Evolutionary conservation across 2,113 vertebrate genomes (phyloP).

Genomic region (Dascyllus trimaculatus): DNA sequence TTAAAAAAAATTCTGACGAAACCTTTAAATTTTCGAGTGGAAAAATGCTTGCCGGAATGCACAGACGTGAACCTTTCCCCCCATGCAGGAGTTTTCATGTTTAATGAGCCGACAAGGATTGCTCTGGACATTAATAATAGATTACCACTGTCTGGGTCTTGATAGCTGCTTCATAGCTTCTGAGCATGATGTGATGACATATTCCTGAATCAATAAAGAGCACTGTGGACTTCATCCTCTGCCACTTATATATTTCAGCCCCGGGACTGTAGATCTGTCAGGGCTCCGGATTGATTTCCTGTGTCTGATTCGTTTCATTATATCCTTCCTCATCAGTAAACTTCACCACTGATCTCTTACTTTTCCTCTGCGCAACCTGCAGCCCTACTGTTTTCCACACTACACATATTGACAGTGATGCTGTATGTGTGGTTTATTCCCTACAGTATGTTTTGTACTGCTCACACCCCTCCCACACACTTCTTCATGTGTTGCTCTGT

Average conservation of each 20-base stretch:
- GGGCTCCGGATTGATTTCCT: conserved; percentile 53
- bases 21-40: neutral
- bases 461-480: too few species aligned
- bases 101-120: conserved; percentile 63
- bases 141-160: conserved; percentile 65
- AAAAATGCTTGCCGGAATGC: conserved; percentile 12
- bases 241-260: conserved; percentile 5
- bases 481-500: too few species aligned
- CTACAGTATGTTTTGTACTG: neutral
- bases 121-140: conserved; percentile 74
- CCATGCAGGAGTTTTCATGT: conserved; percentile 53
- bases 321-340: neutral
- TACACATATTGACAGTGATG: conserved; percentile 1
- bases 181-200: conserved; percentile 71
- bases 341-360: neutral
- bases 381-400: neutral
- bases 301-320: conserved; percentile 44
- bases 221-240: conserved; percentile 23
- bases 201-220: conserved; percentile 64
- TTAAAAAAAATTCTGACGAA: too few species aligned
- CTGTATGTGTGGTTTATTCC: conserved; percentile 12
- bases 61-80: conserved; percentile 26
- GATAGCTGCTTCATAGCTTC: conserved; percentile 64
- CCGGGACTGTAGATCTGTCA: conserved; percentile 18
- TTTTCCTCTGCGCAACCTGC: neutral